These are phyloP conservation scores for Epizoanthus scotinus DNA, from an alignment of 92 coral and sea anemone species.

Conservation along the genomic window DNA sequence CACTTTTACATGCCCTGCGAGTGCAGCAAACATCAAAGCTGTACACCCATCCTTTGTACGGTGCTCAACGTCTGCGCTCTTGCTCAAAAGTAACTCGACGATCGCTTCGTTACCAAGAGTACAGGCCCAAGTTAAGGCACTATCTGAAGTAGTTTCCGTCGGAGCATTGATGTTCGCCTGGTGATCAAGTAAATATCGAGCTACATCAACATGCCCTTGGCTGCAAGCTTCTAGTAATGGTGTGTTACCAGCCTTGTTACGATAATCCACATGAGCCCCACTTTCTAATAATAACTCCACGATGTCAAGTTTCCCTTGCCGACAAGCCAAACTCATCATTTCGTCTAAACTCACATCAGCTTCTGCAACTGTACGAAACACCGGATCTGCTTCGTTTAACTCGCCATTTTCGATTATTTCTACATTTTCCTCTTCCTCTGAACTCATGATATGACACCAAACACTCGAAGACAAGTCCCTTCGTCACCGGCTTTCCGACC, in stretches of 20 bases:
- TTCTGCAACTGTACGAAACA: constrained; percentile 92
- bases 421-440: constrained; percentile 89
- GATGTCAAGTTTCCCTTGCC: constrained; percentile 98
- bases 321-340: constrained; percentile 99
- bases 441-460: constrained; percentile 78
- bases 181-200: constrained; percentile 94
- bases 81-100: constrained; percentile 80
- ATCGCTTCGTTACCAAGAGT: constrained; percentile 99
- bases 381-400: constrained; percentile 84
- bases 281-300: constrained; percentile 96
- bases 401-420: constrained; percentile 77
- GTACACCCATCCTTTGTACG: constrained; percentile 99
- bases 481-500: constrained; percentile 59
- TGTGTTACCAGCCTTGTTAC: constrained; percentile 98
- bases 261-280: constrained; percentile 98
- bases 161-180: constrained; percentile 98
- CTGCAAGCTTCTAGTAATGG: constrained; percentile 98
- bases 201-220: constrained; percentile 98
- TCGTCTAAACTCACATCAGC: constrained; percentile 99
- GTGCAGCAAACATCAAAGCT: constrained; percentile 98
- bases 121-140: constrained; percentile 99
- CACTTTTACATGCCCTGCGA: constrained; percentile 99
- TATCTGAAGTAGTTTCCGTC: constrained; percentile 99
- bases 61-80: constrained; percentile 93
- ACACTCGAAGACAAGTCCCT: constrained; percentile 45